Percentiles rank a stretch among this genome's conserved stretches.
These are phyloP conservation scores for Agrenia bidenticulata DNA, from an alignment of 2,888 invertebrate species.

Conservation along the genomic window DNA sequence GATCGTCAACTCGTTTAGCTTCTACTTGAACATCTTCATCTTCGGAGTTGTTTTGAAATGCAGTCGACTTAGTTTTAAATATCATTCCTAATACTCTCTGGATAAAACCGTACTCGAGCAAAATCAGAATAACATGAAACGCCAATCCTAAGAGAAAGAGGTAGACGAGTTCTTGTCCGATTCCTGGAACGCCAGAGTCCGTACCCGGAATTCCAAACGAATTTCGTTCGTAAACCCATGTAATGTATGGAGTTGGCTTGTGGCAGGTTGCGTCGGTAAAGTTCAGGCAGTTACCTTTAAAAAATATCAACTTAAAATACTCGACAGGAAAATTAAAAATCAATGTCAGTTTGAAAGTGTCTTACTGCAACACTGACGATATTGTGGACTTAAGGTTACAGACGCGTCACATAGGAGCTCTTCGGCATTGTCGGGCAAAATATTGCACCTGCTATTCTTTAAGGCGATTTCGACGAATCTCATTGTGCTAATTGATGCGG, in stretches of 20 bases:
- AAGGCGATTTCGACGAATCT: constrained; percentile 37
- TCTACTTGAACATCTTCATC: constrained; percentile 36
- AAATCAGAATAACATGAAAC: constrained; percentile 27
- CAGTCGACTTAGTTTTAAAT: constrained; percentile 5
- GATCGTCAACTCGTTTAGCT: constrained; percentile 16
- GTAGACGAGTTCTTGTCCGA: constrained; percentile 36
- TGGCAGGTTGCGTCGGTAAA: constrained; percentile 34
- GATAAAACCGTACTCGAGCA: constrained; percentile 38
- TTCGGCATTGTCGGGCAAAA: constrained; percentile 27
- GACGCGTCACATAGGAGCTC: constrained; percentile 41
- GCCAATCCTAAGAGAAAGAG: constrained; percentile 31
- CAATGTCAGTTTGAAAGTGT: background rate
- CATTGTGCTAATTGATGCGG: constrained; percentile 34
- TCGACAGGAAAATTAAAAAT: background rate
- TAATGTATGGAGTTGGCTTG: constrained; percentile 40
- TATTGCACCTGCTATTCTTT: constrained; percentile 41
- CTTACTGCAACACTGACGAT: constrained; percentile 50
- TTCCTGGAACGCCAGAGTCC: constrained; percentile 22
- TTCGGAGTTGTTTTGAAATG: constrained; percentile 11
- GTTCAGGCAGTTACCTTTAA: constrained; percentile 40
- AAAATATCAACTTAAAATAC: background rate
- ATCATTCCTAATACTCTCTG: constrained; percentile 22
- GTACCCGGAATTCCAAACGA: background rate
- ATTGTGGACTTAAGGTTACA: constrained; percentile 19
- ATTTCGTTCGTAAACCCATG: constrained; percentile 28